Percentiles rank a stretch among this genome's conserved stretches.
Conservation (phyloP, 2,888 invertebrate genomes). For the Zaprionus bogoriensis region DNA sequence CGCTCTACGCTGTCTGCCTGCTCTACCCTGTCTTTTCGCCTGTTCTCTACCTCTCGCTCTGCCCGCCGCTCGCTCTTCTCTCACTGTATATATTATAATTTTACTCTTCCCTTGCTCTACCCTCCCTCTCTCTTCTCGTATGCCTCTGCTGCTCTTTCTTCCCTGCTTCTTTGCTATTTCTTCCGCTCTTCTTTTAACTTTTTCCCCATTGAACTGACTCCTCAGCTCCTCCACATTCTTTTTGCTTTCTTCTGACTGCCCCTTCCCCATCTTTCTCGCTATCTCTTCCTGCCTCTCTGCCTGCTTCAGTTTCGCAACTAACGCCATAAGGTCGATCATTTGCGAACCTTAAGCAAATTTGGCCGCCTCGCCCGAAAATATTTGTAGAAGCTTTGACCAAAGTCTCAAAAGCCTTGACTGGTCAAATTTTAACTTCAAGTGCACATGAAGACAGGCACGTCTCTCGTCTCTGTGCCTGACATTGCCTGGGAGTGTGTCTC, state of each 20-base stretch:
- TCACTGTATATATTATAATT: no score
- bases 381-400: not conserved
- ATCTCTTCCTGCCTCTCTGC: not conserved
- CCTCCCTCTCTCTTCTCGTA: no score
- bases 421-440: slow-evolving; percentile 13
- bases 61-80: no score
- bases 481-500: not conserved
- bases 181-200: no score
- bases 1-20: no score
- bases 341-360: slow-evolving; percentile 5
- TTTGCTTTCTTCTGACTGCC: no score
- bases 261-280: not conserved
- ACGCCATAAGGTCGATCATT: slow-evolving; percentile 27
- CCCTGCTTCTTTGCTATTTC: no score
- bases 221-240: no score
- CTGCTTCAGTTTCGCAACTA: not conserved
- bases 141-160: not conserved
- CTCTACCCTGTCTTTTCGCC: no score
- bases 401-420: slow-evolving; percentile 6
- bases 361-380: not conserved
- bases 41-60: no score
- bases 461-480: slow-evolving; percentile 2
- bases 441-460: slow-evolving; percentile 3
- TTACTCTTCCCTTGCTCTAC: not conserved
- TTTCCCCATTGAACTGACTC: not conserved